Evolutionary conservation across 2,797 vertebrate genomes (phyloP), one percentile per base, ranked within the genome.

Genomic region (Cirrhinus mrigala): DNA sequence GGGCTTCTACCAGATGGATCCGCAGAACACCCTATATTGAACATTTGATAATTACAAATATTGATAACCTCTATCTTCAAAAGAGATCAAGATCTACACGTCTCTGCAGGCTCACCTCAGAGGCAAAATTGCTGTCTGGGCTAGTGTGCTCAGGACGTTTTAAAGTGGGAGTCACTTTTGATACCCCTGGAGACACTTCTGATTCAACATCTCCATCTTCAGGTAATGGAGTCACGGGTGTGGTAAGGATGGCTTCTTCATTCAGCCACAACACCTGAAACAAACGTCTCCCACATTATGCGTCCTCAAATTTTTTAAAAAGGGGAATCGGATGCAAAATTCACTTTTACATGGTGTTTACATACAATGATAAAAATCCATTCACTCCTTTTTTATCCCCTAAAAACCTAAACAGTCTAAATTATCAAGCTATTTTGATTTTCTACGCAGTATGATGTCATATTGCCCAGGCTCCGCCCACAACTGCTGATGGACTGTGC

Each of bases 1-100:
- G 95, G 44, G 97, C 97, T 90, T 97, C 97, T 88, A 97, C 87
- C 60, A 99, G 92, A 14, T 97, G 96, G 85, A 98, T 96, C 76
- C 97, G 96, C 90, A 99, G 92, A 68, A 98, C 96, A 15, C 94
- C 96, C 98, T 99, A 92, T 74, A 89, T 79, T 81, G 48, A 44
- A 81, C 14, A 71, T 74, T 16, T 29, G 10, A 60, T 7, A 29
- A 73, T 48, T 70, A 69, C 16, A 69, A 10, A 66, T 22, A 73
- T 56, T 71, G 11, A 37, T 33, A n/a, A 14, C 11, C 7, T 79
- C 37, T 9, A 8, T 27, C 9, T 50, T n/a, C 29, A 6, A 68
- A 71, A 44, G 27, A 66, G 27, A 66, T 33, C 15, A 66, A 56
- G 37, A 24, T 29, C 7, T 40, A 44, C 44, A 74, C 10, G 24